A percentile compares a stretch with the other conserved stretches of the same genome.
These are phyloP conservation scores for Hippasteria phrygiana DNA, from an alignment of 53 echinoderm and acorn worm genomes.

Conservation along the genomic window DNA sequence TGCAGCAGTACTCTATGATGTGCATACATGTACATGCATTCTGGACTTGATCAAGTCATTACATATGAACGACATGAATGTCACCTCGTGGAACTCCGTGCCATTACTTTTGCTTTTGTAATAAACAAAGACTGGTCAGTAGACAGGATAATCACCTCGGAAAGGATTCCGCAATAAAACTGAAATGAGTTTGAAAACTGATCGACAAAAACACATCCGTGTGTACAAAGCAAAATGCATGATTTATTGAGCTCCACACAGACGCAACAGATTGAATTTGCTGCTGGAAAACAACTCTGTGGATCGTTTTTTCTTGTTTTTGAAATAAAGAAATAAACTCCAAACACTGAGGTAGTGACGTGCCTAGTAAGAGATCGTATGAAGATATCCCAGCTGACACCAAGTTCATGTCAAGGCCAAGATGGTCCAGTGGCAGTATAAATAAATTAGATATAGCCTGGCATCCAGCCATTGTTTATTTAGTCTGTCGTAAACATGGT, in stretches of 20 bases:
- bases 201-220: not conserved
- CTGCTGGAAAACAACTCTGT: no score
- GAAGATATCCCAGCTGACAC: conserved; percentile 12
- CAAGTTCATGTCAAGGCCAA: conserved; percentile 18
- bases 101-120: not conserved
- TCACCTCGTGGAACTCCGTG: not conserved
- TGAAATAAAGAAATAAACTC: not conserved
- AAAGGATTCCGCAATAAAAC: not conserved
- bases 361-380: not conserved
- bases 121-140: not conserved
- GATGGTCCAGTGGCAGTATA: conserved; percentile 22
- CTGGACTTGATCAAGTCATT: not conserved
- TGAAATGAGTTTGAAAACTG: not conserved
- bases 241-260: no score
- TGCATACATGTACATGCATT: not conserved
- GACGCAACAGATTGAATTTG: no score
- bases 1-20: no score
- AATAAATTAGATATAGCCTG: conserved; percentile 42
- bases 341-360: not conserved
- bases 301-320: not conserved
- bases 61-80: not conserved
- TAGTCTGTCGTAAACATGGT: conserved; percentile 52
- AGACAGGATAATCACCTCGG: not conserved
- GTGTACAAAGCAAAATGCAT: no score
- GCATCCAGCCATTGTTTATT: conserved; percentile 55